Base-by-base conservation (phyloP, 2,888 invertebrate genomes). In the Ichneumoninae sp. region DNA sequence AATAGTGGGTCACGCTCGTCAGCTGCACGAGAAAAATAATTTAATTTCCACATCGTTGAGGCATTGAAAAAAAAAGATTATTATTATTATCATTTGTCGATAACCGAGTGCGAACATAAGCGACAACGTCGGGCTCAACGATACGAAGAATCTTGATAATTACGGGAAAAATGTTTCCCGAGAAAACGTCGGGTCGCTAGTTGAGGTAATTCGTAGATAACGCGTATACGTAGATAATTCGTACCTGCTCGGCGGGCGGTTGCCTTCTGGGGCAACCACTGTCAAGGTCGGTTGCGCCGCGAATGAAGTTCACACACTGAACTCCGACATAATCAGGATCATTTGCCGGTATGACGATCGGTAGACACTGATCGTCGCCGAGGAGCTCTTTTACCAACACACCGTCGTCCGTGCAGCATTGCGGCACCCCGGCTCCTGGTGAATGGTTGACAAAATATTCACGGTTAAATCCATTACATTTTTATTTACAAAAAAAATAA, bases 231-330 rank as follows among this genome's bases (percentile, higher is more conserved):
- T 16, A 47, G 40, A n/a, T 10, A 33, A 52, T 73, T 76, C 92
- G 91, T 92, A 97, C 97, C 94, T 97, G 97, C 94, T 97, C 96
- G 73, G 96, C 96, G 8, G 97, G 96, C 94, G 0, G 95, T 94
- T 6, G 95, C 95, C 36, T 85, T 22, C 47, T 71, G 7, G 89
- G 74, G 80, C 97, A 96, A 70, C 96, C 95, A 81, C 96, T 95
- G 87, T 96, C 96, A 75, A 96, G 95, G 71, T 97, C 96, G 1
- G 96, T 95, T 52, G 95, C 95, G 1, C 96, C 96, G 86, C 97
- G 95, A 6, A 97, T 96, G 89, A 97, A 97, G 94, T 96, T 96
- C 95, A 96, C 95, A 91, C 97, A 97, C 83, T 95, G 95, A 0
- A 95, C 95, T 26, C 95, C 95, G 60, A 94, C 94, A 87, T 95